Conservation (phyloP, 2,888 invertebrate species). For the Branchipolynoe longqiensis region DNA sequence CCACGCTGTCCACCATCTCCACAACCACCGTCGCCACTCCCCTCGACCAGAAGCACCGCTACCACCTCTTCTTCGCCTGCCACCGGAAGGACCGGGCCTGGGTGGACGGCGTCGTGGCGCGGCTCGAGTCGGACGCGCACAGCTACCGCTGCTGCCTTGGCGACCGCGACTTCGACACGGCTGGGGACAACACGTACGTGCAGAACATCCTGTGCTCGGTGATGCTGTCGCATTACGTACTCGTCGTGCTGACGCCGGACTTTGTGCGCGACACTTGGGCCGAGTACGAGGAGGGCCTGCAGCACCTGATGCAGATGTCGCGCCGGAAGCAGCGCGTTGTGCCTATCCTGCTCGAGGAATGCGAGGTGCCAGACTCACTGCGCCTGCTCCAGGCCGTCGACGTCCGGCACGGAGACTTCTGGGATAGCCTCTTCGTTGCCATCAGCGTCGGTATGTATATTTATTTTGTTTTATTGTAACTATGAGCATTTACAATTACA, state of each 20-base stretch:
- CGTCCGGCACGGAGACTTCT: constrained; percentile 72
- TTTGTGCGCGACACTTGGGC: constrained; percentile 74
- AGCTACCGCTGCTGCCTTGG: constrained; percentile 72
- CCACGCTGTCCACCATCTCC: constrained; percentile 63
- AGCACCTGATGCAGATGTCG: constrained; percentile 73
- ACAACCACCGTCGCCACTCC: constrained; percentile 64
- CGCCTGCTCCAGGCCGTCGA: constrained; percentile 71
- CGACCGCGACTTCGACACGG: constrained; percentile 67
- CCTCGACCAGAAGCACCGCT: constrained; percentile 73
- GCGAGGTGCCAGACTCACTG: constrained; percentile 74
- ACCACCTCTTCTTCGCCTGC: constrained; percentile 76
- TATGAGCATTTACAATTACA: too few species aligned
- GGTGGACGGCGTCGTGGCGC: constrained; percentile 71
- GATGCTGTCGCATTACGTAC: constrained; percentile 76
- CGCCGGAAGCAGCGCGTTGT: constrained; percentile 74
- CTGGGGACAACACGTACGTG: constrained; percentile 59
- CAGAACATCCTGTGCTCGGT: constrained; percentile 75
- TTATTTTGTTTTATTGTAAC: too few species aligned
- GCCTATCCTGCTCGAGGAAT: constrained; percentile 73
- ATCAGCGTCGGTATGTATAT: constrained; percentile 72
- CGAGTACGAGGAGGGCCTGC: constrained; percentile 73
- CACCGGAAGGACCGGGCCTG: constrained; percentile 72
- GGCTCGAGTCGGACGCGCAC: constrained; percentile 72
- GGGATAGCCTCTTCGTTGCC: constrained; percentile 70
- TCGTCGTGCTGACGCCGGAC: constrained; percentile 72